Percentiles rank a stretch among this genome's conserved stretches.
phyloP scores from a whole-genome alignment of 1,140 invertebrate species.

The Temnothorax longispinosus region DNA sequence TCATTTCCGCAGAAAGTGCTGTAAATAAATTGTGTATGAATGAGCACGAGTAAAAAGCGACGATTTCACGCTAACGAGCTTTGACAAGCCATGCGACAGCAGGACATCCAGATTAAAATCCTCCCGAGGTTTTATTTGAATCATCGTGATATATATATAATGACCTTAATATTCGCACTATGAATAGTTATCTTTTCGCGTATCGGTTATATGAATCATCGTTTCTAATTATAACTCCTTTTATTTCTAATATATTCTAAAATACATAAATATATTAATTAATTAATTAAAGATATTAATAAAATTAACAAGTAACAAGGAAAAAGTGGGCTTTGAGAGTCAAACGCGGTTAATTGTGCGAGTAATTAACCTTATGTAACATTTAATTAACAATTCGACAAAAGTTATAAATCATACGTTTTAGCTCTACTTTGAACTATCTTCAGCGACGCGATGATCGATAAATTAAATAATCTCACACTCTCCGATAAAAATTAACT shows the following conservation, averaged over 20 bases:
- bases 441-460: no score
- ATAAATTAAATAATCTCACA: no score
- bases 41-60: neutral
- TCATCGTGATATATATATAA: neutral
- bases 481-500: no score
- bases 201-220: neutral
- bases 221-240: neutral
- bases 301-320: no score
- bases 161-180: neutral
- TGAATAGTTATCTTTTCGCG: neutral
- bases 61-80: constrained; percentile 11
- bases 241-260: neutral
- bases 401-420: no score
- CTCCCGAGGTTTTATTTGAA: neutral
- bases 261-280: no score
- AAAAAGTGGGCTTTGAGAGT: no score
- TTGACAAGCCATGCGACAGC: neutral
- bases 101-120: constrained; percentile 35
- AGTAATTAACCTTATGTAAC: no score
- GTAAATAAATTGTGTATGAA: constrained; percentile 37
- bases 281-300: no score
- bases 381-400: no score
- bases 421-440: no score
- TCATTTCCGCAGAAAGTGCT: neutral
- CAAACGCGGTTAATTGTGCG: no score